Percentiles rank a stretch among this genome's conserved stretches.
Conservation (phyloP, 2,113 vertebrate species). For the Gorsachius goisagi region DNA sequence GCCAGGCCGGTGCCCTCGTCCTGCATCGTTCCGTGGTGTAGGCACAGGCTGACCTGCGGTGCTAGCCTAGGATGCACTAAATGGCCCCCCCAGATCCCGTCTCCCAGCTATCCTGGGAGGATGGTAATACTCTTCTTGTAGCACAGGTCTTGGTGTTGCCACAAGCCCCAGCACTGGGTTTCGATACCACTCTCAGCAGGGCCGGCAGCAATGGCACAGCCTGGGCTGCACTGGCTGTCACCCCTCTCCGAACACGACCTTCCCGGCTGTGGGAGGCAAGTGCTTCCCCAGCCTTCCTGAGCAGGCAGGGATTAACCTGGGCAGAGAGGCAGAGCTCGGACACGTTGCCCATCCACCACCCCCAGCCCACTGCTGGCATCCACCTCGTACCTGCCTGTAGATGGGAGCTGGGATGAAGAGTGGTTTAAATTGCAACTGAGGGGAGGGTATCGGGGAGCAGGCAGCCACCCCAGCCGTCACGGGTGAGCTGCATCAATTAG, state of each 20-base stretch:
- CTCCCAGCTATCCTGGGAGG: fast-evolving
- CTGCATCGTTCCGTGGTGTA: fast-evolving
- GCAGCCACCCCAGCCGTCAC: fast-evolving
- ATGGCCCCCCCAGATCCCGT: neutral
- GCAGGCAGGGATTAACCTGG: neutral
- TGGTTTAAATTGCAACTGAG: neutral
- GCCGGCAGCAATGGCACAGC: fast-evolving
- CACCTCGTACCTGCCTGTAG: fast-evolving
- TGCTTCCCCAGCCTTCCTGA: neutral
- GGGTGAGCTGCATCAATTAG: neutral
- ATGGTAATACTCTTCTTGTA: neutral
- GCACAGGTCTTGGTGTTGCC: neutral
- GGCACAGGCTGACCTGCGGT: neutral
- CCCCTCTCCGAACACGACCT: fast-evolving
- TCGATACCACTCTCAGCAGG: neutral
- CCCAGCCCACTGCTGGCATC: neutral
- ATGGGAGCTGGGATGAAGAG: neutral
- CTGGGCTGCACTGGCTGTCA: neutral
- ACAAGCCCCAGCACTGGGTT: neutral
- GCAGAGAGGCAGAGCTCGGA: neutral
- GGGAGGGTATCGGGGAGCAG: neutral
- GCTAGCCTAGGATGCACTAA: neutral
- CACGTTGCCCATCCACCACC: fast-evolving
- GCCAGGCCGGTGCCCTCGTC: neutral
- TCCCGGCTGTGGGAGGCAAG: fast-evolving